Percentiles rank a stretch among this genome's conserved stretches.
phyloP scores from a whole-genome alignment of 1,140 invertebrate species.

The Tetragonula clypearis region DNA sequence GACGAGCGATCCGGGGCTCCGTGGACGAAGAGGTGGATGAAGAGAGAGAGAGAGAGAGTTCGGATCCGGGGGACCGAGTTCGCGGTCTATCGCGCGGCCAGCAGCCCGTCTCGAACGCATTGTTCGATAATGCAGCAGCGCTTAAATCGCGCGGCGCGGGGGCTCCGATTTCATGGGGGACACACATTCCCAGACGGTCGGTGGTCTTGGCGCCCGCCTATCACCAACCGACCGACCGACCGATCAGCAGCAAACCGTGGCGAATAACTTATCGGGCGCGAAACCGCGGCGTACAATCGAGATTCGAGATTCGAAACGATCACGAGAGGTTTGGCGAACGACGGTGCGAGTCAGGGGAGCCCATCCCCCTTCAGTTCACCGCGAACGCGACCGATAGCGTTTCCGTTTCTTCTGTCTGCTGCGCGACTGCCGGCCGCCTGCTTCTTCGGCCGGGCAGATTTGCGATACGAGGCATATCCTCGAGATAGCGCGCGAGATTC shows the following conservation, averaged over 20 bases:
- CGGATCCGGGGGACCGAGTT: slow-evolving; percentile 18
- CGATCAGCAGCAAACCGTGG: slow-evolving; percentile 60
- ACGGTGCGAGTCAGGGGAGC: slow-evolving; percentile 38
- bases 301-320: slow-evolving; percentile 50
- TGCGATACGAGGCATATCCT: slow-evolving; percentile 48
- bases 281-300: slow-evolving; percentile 59
- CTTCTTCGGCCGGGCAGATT: slow-evolving; percentile 58
- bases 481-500: no score
- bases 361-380: slow-evolving; percentile 46
- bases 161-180: slow-evolving; percentile 68
- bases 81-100: slow-evolving; percentile 47
- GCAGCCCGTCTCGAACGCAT: slow-evolving; percentile 56
- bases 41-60: no score
- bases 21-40: no score
- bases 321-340: slow-evolving; percentile 17
- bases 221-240: slow-evolving; percentile 61
- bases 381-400: slow-evolving; percentile 57
- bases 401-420: slow-evolving; percentile 53
- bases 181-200: slow-evolving; percentile 78
- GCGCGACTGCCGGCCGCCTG: slow-evolving; percentile 25
- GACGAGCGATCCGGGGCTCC: no score
- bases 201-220: slow-evolving; percentile 76
- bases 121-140: slow-evolving; percentile 72
- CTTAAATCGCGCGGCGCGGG: slow-evolving; percentile 58
- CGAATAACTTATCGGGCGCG: slow-evolving; percentile 72